Evolutionary conservation across 2,113 vertebrate species (phyloP), one percentile per base, ranked within the genome.

Genomic region (Perccottus glenii): DNA sequence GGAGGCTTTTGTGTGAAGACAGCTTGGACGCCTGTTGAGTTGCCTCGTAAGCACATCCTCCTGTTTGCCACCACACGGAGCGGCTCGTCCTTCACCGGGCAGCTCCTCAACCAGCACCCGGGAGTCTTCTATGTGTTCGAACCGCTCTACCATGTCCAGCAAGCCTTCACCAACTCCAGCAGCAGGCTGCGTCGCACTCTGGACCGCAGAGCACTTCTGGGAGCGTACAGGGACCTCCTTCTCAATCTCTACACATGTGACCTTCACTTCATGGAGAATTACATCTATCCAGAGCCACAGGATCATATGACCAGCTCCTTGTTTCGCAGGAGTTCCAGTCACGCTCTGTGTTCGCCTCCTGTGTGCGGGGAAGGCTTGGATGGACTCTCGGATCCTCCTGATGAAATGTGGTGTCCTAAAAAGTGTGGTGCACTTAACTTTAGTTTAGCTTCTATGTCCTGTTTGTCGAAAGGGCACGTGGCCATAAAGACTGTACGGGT

Each of bases 41-140:
- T 73, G 0, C 47, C 82, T 16, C 87, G 84, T 56, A 93, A 88
- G 16, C 94, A 94, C 75, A 91, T 94, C 66, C 80, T 93, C 6
- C 84, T 94, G 55, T 91, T 94, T n/a, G 90, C 93, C 45, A 92
- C 92, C 64, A 93, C 93, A 0, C 91, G 93, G 60, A 94, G 93
- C 4, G 93, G 94, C 38, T 94, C 93, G 5, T 94, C 93, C 51
- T 94, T 94, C 82, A 91, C 93, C 0, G 94, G 93, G 4, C 93
- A 94, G 74, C 85, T 94, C 46, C 90, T 94, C 70, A 94, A 94
- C 84, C 93, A 94, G 67, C 91, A 94, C 84, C 87, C 92, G 0
- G 86, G 72, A 15, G 73, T 94, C 48, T 94, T 94, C 74, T 94
- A 94, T 4, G 71, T 94, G 50, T 94, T 90, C 42, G 94, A 94